Conservation (phyloP, 2,797 vertebrate species). For the Megaceryle alcyon region DNA sequence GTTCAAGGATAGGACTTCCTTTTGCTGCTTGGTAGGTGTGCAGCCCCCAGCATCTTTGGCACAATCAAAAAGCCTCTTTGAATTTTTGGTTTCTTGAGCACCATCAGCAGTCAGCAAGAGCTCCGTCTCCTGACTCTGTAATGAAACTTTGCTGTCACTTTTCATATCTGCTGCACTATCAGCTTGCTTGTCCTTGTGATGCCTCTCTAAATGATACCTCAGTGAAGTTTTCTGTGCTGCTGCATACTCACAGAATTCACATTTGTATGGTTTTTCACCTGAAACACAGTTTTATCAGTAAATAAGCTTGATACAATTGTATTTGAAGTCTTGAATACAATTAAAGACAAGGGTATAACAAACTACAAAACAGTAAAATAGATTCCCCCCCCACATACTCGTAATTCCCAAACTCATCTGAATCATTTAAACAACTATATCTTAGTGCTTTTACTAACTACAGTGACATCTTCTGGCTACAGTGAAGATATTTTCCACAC, state of each 20-base stretch:
- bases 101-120: constrained; percentile 50
- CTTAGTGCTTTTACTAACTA: not conserved
- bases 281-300: constrained; percentile 51
- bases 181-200: constrained; percentile 89
- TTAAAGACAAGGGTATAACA: not conserved
- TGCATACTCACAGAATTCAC: constrained; percentile 94
- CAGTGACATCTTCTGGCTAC: constrained; percentile 46
- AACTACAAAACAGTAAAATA: not conserved
- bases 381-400: not conserved
- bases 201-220: constrained; percentile 93
- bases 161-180: constrained; percentile 74
- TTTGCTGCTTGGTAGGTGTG: constrained; percentile 74
- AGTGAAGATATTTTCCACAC: not conserved
- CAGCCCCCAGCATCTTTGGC: constrained; percentile 77
- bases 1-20: constrained; percentile 74
- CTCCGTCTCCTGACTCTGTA: constrained; percentile 67
- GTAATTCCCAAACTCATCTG: not conserved
- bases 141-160: constrained; percentile 74
- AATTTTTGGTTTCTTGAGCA: constrained; percentile 76
- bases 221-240: constrained; percentile 97
- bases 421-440: not conserved
- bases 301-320: not conserved
- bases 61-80: constrained; percentile 73
- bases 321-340: not conserved
- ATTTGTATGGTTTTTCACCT: constrained; percentile 99